Evolutionary conservation across 1,140 invertebrate species (phyloP).

Genomic region (Lerema accius): DNA sequence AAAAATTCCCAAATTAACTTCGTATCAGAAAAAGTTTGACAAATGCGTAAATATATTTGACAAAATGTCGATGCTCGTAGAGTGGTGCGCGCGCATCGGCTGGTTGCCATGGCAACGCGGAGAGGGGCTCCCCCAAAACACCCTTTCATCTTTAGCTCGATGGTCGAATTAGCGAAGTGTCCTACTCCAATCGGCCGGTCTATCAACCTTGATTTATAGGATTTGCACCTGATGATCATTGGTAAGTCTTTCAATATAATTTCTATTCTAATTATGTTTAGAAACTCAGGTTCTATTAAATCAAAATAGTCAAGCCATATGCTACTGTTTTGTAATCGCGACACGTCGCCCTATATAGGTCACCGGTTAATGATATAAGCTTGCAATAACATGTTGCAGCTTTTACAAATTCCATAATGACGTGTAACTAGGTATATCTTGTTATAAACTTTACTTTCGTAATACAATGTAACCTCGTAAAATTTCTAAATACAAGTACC

Average conservation of each 20-base stretch:
- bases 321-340: not conserved
- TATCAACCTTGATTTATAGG: not conserved
- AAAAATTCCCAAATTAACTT: constrained; percentile 8
- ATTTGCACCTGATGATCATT: constrained; percentile 12
- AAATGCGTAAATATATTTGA: constrained; percentile 62
- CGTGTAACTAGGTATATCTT: too few species aligned
- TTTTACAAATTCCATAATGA: not conserved
- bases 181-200: constrained; percentile 7
- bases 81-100: constrained; percentile 67
- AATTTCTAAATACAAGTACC: too few species aligned
- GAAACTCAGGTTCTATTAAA: too few species aligned
- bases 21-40: constrained; percentile 46
- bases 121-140: constrained; percentile 38
- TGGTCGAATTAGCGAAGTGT: constrained; percentile 14
- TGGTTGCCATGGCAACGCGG: constrained; percentile 60
- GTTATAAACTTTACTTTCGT: too few species aligned
- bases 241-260: constrained; percentile 6
- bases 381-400: constrained; percentile 10
- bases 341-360: constrained; percentile 8
- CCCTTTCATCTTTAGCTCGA: constrained; percentile 22
- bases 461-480: too few species aligned
- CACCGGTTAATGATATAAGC: constrained; percentile 16
- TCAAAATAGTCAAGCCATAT: too few species aligned
- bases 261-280: not conserved
- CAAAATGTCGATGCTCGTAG: constrained; percentile 42